A percentile compares a stretch with the other conserved stretches of the same genome.
Evolutionary conservation across 2,113 vertebrate species (phyloP).

Genomic region (Oxyruncus cristatus): DNA sequence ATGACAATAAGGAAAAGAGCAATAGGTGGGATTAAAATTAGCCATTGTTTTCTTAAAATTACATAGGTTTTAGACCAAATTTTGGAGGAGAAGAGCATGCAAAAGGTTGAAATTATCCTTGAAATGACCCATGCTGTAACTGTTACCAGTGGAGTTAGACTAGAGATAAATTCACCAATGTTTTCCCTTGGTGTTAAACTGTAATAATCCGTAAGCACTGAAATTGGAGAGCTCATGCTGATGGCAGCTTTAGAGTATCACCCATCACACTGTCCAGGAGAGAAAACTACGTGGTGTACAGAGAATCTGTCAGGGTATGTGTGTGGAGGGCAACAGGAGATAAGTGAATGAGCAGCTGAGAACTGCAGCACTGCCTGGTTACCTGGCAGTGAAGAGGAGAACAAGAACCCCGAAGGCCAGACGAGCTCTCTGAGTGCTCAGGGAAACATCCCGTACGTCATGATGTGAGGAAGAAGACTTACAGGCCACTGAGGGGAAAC

Average conservation of each 20-base stretch:
- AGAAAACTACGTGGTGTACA: background rate
- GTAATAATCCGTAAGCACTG: background rate
- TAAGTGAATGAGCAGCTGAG: conserved; percentile 3
- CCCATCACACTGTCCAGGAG: background rate
- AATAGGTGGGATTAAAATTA: background rate
- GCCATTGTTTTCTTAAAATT: background rate
- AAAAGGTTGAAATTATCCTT: background rate
- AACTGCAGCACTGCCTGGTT: background rate
- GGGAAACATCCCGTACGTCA: background rate
- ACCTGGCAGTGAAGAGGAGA: background rate
- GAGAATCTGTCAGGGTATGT: background rate
- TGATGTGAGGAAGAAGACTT: background rate
- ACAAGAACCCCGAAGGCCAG: background rate
- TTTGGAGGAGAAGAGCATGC: background rate
- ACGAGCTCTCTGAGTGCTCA: background rate
- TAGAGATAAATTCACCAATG: background rate
- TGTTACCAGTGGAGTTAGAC: background rate
- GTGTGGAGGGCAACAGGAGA: background rate
- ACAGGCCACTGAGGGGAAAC: background rate
- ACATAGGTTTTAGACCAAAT: background rate
- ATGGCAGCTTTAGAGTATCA: background rate
- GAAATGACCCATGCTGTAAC: background rate
- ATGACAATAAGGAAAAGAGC: background rate
- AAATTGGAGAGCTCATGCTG: background rate
- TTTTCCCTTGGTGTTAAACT: background rate